Conservation (phyloP, 2,797 vertebrate genomes). For the Pantherophis alleghaniensis region DNA sequence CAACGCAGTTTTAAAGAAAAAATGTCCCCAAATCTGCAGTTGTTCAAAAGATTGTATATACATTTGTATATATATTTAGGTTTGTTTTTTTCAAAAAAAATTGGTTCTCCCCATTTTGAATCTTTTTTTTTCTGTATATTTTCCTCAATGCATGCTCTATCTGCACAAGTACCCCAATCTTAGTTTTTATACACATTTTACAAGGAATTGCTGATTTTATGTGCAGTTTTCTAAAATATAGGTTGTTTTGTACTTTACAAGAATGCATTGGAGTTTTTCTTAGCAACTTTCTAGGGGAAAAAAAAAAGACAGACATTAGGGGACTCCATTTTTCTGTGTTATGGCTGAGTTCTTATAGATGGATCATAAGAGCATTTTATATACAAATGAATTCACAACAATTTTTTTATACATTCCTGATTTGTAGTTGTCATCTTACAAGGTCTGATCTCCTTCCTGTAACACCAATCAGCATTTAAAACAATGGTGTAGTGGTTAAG, state of each 20-base stretch:
- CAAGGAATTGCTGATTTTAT: not conserved
- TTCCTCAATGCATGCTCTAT: not conserved
- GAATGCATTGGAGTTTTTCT: not conserved
- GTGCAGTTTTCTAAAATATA: not conserved
- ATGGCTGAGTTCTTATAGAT: not conserved
- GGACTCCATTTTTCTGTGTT: not conserved
- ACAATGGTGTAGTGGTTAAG: not conserved
- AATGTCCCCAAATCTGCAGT: not conserved
- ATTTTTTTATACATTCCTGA: not conserved
- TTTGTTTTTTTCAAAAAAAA: not conserved
- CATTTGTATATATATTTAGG: not conserved
- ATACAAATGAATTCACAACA: not conserved
- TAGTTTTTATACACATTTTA: not conserved
- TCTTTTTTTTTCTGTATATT: not conserved
- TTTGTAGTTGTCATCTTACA: not conserved
- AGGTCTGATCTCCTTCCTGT: not conserved
- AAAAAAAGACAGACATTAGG: not conserved
- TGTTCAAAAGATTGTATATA: not conserved
- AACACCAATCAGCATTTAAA: not conserved
- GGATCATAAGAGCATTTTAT: not conserved
- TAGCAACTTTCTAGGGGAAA: not conserved
- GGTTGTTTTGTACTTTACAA: not conserved
- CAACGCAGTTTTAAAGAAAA: not conserved
- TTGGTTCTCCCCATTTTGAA: not conserved
- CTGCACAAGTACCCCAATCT: not conserved